Base-by-base conservation (phyloP, 2,888 invertebrate species). In the Pemphredon lugubris region DNA sequence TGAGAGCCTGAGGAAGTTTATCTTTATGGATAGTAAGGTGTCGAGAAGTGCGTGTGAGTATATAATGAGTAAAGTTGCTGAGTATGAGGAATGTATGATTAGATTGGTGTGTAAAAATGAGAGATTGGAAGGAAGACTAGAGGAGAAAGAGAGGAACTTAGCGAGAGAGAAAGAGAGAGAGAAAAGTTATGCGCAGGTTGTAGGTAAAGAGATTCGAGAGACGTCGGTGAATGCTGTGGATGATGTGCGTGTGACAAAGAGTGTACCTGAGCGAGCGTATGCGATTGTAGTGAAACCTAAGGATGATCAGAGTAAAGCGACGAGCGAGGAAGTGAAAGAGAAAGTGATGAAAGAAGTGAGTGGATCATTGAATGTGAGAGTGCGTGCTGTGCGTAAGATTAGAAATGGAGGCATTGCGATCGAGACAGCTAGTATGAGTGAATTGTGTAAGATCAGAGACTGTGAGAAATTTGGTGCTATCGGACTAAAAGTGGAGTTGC, bases 281-380 rank as follows among this genome's bases (percentile, higher is more conserved):
- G 54, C 48, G 0, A 50, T 50, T 4, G 13, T 64, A 1, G 50
- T 64, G 0, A 48, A 9, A 1, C 9, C 54, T 0, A 32, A 16
- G n/a, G 48, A 45, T 55, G 34, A 21, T 0, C 13, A 5, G 14
- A 34, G 0, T 16, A 55, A 44, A 1, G 21, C 39, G 21, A 44
- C 30, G 2, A 40, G 47, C 13, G 40, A 21, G 2, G 4, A 51
- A 9, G 50, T 60, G 14, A 60, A 58, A 40, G 48, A 39, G 7
- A 44, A 60, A 7, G 45, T 63, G 0, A 7, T 53, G 30, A 13
- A n/a, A 3, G 21, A 47, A 0, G 39, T 53, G 6, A 47, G 45
- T 44, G 3, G 14, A 13, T 13, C 2, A 1, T 16, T 53, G 2
- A 32, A 44, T 44, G 44, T 55, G 4, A 0, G 55, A 6, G 44